phyloP scores from a whole-genome alignment of 2,797 vertebrate genomes.

The Coranthus polyacanthus region DNA sequence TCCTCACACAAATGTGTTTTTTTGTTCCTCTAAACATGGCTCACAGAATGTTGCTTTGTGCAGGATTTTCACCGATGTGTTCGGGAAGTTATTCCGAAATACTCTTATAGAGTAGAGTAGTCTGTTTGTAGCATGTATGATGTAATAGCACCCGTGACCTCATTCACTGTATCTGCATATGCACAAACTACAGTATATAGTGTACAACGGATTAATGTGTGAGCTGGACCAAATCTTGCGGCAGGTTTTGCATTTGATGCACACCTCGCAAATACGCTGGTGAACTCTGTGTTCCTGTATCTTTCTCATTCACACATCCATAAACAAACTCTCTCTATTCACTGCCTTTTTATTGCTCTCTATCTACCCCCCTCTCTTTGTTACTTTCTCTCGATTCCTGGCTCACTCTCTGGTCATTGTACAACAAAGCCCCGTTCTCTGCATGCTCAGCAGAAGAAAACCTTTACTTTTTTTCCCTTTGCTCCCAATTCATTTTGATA shows the following conservation, averaged over 20 bases:
- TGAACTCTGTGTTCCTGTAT: constrained; percentile 29
- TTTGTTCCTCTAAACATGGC: too few relatives aligned
- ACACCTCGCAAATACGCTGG: constrained; percentile 22
- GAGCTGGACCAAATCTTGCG: constrained; percentile 27
- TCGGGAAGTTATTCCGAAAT: neutral
- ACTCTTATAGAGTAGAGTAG: neutral
- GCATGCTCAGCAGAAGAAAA: constrained; percentile 71
- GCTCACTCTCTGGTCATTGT: constrained; percentile 56
- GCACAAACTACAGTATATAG: constrained; percentile 18
- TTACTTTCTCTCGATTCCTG: constrained; percentile 45
- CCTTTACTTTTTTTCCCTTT: constrained; percentile 52
- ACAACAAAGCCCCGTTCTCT: constrained; percentile 59
- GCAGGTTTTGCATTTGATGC: constrained; percentile 29
- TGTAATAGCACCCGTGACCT: neutral
- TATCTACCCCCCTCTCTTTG: constrained; percentile 31
- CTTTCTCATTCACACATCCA: constrained; percentile 20
- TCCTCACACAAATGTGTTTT: too few relatives aligned
- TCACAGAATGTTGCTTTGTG: too few relatives aligned
- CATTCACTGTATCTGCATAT: constrained; percentile 17
- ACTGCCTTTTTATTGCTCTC: constrained; percentile 32
- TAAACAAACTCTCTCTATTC: constrained; percentile 39
- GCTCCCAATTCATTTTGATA: constrained; percentile 70
- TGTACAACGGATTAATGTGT: constrained; percentile 33
- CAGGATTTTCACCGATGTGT: too few relatives aligned
- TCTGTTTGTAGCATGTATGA: constrained; percentile 1